Evolutionary conservation across 1,140 invertebrate species (phyloP), one percentile per base, ranked within the genome.

Genomic region (Drosophila erecta): DNA sequence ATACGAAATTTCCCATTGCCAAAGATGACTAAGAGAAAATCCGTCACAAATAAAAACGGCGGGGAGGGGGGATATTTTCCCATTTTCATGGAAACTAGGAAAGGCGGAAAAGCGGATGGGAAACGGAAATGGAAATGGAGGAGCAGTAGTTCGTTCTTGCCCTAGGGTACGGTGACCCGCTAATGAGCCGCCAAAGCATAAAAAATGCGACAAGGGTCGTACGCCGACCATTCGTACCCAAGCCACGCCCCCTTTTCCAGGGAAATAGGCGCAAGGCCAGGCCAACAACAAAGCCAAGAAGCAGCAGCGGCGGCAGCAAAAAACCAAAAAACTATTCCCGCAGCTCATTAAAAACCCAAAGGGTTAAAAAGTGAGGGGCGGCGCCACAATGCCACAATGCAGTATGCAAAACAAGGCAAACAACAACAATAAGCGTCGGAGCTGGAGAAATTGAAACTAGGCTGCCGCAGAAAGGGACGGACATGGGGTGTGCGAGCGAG

Each of bases 181-280:
- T 76, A 76, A 76, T 76, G 72, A 76, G 72, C 72, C 55, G 69
- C 55, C 66, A 75, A 76, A 75, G 60, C 41, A 71, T 70, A 71
- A 57, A 71, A 70, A 71, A 70, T 71, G 64, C 54, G 65, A 71
- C 50, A 75, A 75, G 71, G 72, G 53, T 55, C 71, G 62, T 33
- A 43, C 41, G 41, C 41, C 41, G 35, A 41, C 38, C 51, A 38
- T 12, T 12, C 40, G n/a, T 4, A 30, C 15, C 22, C 8, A 30
- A 12, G n/a, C 8, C 30, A 8, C 51, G 33, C 51, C 65, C 27
- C 37, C 15, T 41, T 43, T 35, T 75, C 14, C 17, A 10, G 15
- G 30, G 37, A 75, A 76, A 76, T 76, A 53, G 71, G 71, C 72
- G 61, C 72, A 76, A 76, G 72, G 72, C 72, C 72, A 76, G 72